Percentiles rank a stretch among this genome's conserved stretches.
phyloP scores from a whole-genome alignment of 2,113 vertebrate genomes.

The Oophaga pumilio region DNA sequence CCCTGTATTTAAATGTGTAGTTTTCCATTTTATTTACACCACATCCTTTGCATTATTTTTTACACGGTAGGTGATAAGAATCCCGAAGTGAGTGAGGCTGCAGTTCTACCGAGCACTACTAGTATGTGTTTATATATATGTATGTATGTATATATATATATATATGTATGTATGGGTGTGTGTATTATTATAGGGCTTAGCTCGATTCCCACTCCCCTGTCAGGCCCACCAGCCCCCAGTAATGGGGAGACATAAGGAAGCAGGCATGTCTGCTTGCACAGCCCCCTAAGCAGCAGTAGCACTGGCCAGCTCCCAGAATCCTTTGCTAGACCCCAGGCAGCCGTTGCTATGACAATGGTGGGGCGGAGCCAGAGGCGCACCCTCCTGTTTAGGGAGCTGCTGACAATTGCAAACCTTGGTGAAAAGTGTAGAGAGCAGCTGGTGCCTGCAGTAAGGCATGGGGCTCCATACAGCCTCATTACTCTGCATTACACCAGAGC shows the following conservation, averaged over 20 bases:
- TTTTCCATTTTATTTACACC: not conserved
- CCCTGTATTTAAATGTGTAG: not conserved
- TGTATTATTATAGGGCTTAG: too few species aligned
- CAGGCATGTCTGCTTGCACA: not conserved
- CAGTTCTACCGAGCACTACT: too few species aligned
- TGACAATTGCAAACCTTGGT: not conserved
- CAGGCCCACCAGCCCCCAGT: not conserved
- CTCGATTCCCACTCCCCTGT: not conserved
- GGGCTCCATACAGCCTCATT: too few species aligned
- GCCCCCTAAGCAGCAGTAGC: constrained; percentile 1
- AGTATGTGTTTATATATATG: too few species aligned
- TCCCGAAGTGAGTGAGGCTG: too few species aligned
- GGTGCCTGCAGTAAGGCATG: too few species aligned
- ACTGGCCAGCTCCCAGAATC: constrained; percentile 37
- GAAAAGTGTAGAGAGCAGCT: constrained; percentile 13
- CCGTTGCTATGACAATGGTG: not conserved
- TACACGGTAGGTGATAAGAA: too few species aligned
- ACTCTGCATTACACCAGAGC: too few species aligned
- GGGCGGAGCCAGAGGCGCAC: constrained; percentile 12
- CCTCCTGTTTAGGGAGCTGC: constrained; percentile 5
- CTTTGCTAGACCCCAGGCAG: constrained; percentile 22
- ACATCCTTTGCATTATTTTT: too few species aligned
- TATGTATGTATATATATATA: too few species aligned
- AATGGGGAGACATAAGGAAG: not conserved
- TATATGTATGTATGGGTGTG: too few species aligned